Evolutionary conservation across 2,888 invertebrate species (phyloP), one percentile per base, ranked within the genome.

Genomic region (Encarsia formosa): DNA sequence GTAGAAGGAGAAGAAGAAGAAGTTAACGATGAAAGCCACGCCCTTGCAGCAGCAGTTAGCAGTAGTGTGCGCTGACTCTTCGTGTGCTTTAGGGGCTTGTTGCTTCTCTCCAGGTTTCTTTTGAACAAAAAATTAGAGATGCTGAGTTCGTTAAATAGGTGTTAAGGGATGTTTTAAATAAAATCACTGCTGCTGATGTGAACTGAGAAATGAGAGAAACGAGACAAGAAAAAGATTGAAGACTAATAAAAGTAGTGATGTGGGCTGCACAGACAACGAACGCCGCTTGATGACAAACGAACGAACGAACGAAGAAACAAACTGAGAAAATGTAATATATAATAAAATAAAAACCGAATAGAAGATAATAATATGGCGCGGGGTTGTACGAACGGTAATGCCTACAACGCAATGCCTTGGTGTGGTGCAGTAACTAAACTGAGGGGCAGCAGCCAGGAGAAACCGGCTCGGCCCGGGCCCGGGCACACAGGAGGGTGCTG

Each of bases 391-490:
- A 69, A 72, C 69, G 70, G 72, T 71, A 71, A n/a, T n/a, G n/a
- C 71, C 72, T 72, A 72, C 48, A 73, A 73, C 73, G 73, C 72
- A 73, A 73, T 73, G 73, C 67, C 71, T 73, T 69, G 68, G 69
- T 70, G 73, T 73, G 69, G 72, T 73, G 73, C 73, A 72, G 69
- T 71, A 73, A 73, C 73, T 72, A 73, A 73, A 73, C 73, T 73
- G 73, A 71, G 65, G 68, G 61, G 55, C 55, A 41, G 52, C 58
- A 54, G n/a, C n/a, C n/a, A n/a, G 58, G 52, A 58, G 46, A 54
- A 61, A 56, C 59, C 54, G 60, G 56, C 59, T 54, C 62, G 63
- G 62, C 60, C 62, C 65, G 62, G 65, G 62, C 65, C 66, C 58
- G 59, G 62, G 57, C 59, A 56, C n/a, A n/a, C n/a, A 59, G 44